phyloP scores from a whole-genome alignment of 2,797 vertebrate genomes.

The Lemur catta region DNA sequence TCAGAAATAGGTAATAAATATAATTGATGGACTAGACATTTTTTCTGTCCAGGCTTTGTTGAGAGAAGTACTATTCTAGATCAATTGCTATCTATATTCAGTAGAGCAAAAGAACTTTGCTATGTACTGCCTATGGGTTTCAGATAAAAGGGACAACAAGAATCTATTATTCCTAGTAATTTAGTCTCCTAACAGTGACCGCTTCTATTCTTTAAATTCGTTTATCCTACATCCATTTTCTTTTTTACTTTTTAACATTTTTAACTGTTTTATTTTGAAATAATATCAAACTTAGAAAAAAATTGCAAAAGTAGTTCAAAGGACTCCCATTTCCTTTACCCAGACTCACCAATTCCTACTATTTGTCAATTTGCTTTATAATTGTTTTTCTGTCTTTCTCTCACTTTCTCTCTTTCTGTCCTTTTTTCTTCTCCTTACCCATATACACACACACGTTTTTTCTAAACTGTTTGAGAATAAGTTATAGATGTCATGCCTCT shows the following conservation, averaged over 20 bases:
- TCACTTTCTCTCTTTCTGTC: background rate
- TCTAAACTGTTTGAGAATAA: background rate
- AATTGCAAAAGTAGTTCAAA: background rate
- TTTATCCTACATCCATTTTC: background rate
- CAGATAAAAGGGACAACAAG: background rate
- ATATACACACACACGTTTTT: background rate
- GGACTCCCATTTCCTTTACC: background rate
- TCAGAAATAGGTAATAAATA: background rate
- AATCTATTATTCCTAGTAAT: slow-evolving; percentile 9
- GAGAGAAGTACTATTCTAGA: background rate
- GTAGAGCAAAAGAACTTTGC: background rate
- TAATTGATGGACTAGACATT: background rate
- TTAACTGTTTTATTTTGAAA: background rate
- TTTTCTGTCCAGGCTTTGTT: background rate
- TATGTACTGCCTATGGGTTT: background rate
- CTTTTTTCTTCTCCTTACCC: background rate
- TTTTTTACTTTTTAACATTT: slow-evolving; percentile 2
- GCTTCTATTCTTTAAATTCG: background rate
- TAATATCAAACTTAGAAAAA: background rate
- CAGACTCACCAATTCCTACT: background rate
- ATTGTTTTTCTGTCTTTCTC: background rate
- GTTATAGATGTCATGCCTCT: background rate
- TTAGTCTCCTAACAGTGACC: background rate
- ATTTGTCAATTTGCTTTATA: slow-evolving; percentile 45
- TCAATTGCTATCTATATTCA: background rate